A percentile compares a stretch with the other conserved stretches of the same genome.
phyloP scores from a whole-genome alignment of 1,140 invertebrate genomes.

The Druon quercuslanigerum region DNA sequence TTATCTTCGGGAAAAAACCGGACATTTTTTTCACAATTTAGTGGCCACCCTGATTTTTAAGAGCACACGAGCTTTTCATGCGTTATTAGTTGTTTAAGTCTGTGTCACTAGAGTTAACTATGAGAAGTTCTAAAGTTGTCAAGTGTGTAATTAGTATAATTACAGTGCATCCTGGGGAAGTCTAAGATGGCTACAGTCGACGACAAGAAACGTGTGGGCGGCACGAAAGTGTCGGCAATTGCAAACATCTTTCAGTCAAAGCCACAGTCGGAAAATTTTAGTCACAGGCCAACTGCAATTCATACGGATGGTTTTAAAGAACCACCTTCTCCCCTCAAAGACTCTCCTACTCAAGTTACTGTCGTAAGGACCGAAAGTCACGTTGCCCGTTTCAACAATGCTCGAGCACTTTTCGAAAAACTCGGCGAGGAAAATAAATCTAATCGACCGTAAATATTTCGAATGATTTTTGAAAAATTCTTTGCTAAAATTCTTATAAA shows the following conservation, averaged over 20 bases:
- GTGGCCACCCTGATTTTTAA: too few species aligned
- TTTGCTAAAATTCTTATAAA: not conserved
- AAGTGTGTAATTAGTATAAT: slow-evolving; percentile 39
- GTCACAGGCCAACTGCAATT: slow-evolving; percentile 67
- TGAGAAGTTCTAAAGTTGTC: not conserved
- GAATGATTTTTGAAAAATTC: not conserved
- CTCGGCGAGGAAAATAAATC: slow-evolving; percentile 85
- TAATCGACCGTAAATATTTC: slow-evolving; percentile 68
- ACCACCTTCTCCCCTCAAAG: slow-evolving; percentile 67
- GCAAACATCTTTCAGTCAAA: slow-evolving; percentile 90
- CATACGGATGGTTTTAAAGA: slow-evolving; percentile 68
- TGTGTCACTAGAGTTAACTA: too few species aligned
- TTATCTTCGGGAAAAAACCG: too few species aligned
- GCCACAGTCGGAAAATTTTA: slow-evolving; percentile 72
- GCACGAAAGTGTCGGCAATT: slow-evolving; percentile 92
- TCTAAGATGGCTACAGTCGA: slow-evolving; percentile 78
- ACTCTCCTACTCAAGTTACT: slow-evolving; percentile 79
- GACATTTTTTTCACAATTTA: too few species aligned
- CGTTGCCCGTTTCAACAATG: slow-evolving; percentile 93
- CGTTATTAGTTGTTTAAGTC: too few species aligned
- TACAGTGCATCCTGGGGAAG: slow-evolving; percentile 45
- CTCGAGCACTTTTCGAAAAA: slow-evolving; percentile 93
- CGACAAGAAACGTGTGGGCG: slow-evolving; percentile 81
- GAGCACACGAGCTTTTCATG: too few species aligned
- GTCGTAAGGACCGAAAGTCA: slow-evolving; percentile 92